Conservation (phyloP, 2,113 vertebrate species). For the Chaetura pelagica region DNA sequence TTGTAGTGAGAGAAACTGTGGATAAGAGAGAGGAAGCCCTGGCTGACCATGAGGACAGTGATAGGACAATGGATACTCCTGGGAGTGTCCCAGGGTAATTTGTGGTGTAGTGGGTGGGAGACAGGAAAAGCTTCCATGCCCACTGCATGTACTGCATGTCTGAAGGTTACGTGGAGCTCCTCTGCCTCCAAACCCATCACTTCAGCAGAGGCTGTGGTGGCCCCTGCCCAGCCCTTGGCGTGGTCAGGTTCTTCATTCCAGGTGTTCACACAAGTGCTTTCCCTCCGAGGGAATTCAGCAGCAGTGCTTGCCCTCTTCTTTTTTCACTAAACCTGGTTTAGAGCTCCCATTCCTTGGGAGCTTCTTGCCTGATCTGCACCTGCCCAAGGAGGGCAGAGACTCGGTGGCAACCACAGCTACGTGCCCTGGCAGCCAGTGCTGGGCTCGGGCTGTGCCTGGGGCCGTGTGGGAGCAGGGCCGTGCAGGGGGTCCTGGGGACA, state of each 20-base stretch:
- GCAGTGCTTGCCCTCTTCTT: not conserved
- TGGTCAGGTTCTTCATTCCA: conserved; percentile 18
- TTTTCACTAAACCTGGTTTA: not conserved
- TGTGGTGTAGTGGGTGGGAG: not conserved
- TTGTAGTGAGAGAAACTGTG: not conserved
- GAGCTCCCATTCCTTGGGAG: not conserved
- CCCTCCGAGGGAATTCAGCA: accelerated
- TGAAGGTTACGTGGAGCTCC: not conserved
- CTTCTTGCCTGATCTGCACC: not conserved
- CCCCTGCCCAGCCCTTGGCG: not conserved
- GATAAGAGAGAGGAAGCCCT: not conserved
- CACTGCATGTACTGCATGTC: not conserved
- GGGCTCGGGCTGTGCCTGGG: not conserved
- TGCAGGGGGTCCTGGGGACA: accelerated
- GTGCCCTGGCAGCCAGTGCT: accelerated
- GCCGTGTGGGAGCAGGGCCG: not conserved
- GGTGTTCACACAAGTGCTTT: not conserved
- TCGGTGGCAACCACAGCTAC: accelerated
- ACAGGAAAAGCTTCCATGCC: not conserved
- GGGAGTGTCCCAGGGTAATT: not conserved
- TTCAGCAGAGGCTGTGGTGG: not conserved
- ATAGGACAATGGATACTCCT: not conserved
- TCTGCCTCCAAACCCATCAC: not conserved
- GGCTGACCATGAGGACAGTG: not conserved
- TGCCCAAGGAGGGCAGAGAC: not conserved